Percentiles rank a stretch among this genome's conserved stretches.
Conservation (phyloP, 2,797 vertebrate genomes). For the Sebastes matsubarae region DNA sequence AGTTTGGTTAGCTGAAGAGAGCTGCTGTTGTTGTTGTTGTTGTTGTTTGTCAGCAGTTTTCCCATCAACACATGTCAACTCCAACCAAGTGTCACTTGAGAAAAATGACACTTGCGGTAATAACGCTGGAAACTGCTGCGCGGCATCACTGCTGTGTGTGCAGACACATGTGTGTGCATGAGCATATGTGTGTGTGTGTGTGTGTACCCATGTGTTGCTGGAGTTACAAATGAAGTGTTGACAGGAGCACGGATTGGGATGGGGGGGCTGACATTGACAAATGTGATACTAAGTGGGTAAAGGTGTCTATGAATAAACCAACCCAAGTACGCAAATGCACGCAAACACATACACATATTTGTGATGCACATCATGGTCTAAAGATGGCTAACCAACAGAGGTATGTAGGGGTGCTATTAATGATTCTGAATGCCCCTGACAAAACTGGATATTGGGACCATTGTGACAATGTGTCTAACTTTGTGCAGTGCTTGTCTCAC, state of each 20-base stretch:
- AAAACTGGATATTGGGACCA: background rate
- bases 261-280: conserved; percentile 75
- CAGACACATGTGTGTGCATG: background rate
- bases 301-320: conserved; percentile 80
- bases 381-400: background rate
- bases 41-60: conserved; percentile 26
- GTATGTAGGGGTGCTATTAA: background rate
- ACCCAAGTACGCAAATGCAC: conserved; percentile 46
- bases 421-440: background rate
- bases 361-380: background rate
- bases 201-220: conserved; percentile 34
- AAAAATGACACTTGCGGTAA: conserved; percentile 4
- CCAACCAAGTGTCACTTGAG: conserved; percentile 21
- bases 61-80: conserved; percentile 13
- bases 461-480: background rate
- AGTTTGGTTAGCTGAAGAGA: background rate
- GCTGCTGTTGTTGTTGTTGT: background rate
- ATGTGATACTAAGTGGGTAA: conserved; percentile 77
- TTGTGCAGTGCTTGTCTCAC: background rate
- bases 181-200: conserved; percentile 7
- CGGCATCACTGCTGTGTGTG: conserved; percentile 12
- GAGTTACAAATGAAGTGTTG: conserved; percentile 81
- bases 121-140: background rate
- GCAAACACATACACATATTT: background rate
- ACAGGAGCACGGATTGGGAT: conserved; percentile 75